Base-by-base conservation (phyloP, 2,888 invertebrate species). In the Harmothoe impar region DNA sequence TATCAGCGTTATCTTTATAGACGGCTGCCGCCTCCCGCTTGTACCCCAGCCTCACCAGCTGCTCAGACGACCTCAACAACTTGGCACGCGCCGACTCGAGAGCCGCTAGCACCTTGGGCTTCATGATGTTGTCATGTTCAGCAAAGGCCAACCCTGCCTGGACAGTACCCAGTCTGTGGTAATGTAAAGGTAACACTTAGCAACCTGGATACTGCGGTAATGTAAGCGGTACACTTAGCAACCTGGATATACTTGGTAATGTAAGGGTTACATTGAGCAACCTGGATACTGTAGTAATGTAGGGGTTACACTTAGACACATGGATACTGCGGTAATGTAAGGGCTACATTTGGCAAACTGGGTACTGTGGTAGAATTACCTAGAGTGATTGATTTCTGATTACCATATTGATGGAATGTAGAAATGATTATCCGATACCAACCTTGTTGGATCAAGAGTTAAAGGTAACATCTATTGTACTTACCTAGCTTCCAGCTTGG, bases 401-500 rank as follows among this genome's bases (percentile, higher is more conserved):
- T n/a, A n/a, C n/a, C n/a, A n/a, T n/a, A n/a, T n/a, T n/a, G n/a
- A n/a, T n/a, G n/a, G n/a, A n/a, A n/a, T n/a, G n/a, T n/a, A n/a
- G n/a, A n/a, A n/a, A n/a, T n/a, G n/a, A n/a, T n/a, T n/a, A n/a
- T n/a, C n/a, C n/a, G n/a, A n/a, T n/a, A n/a, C n/a, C n/a, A n/a
- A n/a, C n/a, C n/a, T n/a, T n/a, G n/a, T n/a, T n/a, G n/a, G n/a
- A n/a, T n/a, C n/a, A n/a, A n/a, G n/a, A n/a, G n/a, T n/a, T n/a
- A n/a, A n/a, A n/a, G n/a, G n/a, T n/a, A n/a, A n/a, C n/a, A n/a
- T 43, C 43, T 43, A 43, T 43, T 7, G 43, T 43, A 90, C 90
- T 90, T 89, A 91, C 91, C 91, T 95, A 35, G 93, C 94, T 90
- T 95, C 94, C 72, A 95, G 91, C 92, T 93, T 93, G 31, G 94